phyloP scores from a whole-genome alignment of 2,113 vertebrate genomes.

The Gallinago paraguaiae region DNA sequence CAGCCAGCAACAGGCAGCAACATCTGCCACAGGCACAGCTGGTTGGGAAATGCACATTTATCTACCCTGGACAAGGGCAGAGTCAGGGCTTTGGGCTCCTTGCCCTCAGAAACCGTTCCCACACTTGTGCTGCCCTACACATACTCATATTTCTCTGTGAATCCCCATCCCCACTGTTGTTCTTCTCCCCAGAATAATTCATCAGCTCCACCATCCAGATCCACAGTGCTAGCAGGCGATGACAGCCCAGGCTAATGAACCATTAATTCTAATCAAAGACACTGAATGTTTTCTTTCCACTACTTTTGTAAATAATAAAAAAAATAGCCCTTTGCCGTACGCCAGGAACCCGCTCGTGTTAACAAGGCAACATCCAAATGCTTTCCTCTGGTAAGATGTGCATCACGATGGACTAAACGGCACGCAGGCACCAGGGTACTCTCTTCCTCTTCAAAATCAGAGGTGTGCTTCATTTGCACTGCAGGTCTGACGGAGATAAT shows the following conservation, averaged over 20 bases:
- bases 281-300: background rate
- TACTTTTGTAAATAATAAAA: constrained; percentile 6
- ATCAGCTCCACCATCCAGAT: background rate
- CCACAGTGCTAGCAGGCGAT: background rate
- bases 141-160: background rate
- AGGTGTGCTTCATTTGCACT: background rate
- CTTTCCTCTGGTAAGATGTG: background rate
- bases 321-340: background rate
- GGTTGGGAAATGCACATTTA: too few relatives aligned
- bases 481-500: background rate
- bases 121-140: background rate
- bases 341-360: background rate
- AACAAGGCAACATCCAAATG: background rate
- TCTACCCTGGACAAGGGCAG: background rate
- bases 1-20: background rate
- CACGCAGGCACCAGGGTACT: background rate
- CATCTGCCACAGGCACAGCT: background rate
- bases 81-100: background rate
- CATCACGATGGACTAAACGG: background rate
- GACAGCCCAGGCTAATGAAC: constrained; percentile 20
- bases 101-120: background rate
- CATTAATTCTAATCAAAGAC: constrained; percentile 30
- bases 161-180: background rate
- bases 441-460: background rate
- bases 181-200: background rate